A percentile compares a stretch with the other conserved stretches of the same genome.
Evolutionary conservation across 2,113 vertebrate genomes (phyloP).

Genomic region (Pteruthius melanotis): DNA sequence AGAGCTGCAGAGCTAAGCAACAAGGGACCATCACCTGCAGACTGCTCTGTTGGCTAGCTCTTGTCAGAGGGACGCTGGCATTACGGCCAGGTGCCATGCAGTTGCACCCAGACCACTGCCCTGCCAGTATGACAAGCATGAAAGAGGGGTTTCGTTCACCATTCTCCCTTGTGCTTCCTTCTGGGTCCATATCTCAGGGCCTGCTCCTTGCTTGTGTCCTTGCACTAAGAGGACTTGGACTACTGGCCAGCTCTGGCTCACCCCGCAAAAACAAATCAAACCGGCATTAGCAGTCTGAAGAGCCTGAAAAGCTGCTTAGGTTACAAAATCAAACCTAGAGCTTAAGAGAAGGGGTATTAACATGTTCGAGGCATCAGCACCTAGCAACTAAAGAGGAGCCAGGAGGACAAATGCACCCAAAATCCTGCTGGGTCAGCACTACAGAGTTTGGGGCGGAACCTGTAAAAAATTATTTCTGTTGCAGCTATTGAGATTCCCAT

Average conservation of each 20-base stretch:
- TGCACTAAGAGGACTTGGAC: background rate
- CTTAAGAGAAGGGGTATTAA: background rate
- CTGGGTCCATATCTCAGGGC: rapidly evolving
- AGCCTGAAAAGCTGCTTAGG: background rate
- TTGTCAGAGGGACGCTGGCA: background rate
- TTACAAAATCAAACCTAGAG: background rate
- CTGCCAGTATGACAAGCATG: background rate
- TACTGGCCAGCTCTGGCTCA: background rate
- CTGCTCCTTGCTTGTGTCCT: background rate
- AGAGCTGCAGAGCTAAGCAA: background rate
- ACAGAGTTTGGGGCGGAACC: background rate
- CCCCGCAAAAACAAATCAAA: background rate
- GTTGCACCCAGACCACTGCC: background rate
- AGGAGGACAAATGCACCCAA: background rate
- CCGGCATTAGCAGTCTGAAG: background rate
- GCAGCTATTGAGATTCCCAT: background rate
- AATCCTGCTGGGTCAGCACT: background rate
- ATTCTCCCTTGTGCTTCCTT: background rate
- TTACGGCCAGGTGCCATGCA: rapidly evolving
- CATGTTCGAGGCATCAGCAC: background rate
- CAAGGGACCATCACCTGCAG: background rate
- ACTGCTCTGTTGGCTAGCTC: too few species aligned
- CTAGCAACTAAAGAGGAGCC: background rate
- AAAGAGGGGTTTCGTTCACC: background rate
- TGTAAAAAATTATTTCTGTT: background rate